Evolutionary conservation across 2,888 invertebrate species (phyloP).

Genomic region (Pherbina coryleti): DNA sequence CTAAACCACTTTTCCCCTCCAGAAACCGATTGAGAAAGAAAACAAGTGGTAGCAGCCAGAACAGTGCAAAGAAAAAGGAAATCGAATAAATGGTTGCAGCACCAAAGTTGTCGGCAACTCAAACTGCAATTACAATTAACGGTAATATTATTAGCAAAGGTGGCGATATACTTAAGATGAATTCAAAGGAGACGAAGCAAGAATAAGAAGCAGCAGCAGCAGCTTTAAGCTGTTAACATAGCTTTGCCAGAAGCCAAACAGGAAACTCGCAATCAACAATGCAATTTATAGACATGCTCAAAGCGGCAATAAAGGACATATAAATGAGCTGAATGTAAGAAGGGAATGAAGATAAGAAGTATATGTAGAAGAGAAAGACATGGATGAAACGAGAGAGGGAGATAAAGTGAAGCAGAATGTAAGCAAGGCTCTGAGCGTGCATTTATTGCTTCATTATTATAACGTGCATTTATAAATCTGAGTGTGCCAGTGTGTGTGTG

Average conservation of each 20-base stretch:
- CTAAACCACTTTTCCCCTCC: not conserved
- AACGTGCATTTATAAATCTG: not conserved
- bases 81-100: not conserved
- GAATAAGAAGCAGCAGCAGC: not conserved
- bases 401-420: not conserved
- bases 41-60: not conserved
- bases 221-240: conserved; percentile 18
- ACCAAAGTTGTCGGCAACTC: not conserved
- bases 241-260: conserved; percentile 11
- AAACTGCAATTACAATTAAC: conserved; percentile 7
- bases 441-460: conserved; percentile 26
- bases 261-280: conserved; percentile 23
- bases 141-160: conserved; percentile 20
- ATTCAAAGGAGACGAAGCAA: not conserved
- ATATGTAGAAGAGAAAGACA: not conserved
- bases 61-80: not conserved
- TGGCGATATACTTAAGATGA: not conserved
- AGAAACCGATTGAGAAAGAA: not conserved
- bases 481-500: not conserved
- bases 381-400: not conserved
- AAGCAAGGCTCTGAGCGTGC: not conserved
- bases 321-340: not conserved
- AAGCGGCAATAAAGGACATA: conserved; percentile 27
- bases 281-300: conserved; percentile 29
- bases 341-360: not conserved